Conservation (phyloP, 2,113 vertebrate genomes). For the Dicaeum eximium region DNA sequence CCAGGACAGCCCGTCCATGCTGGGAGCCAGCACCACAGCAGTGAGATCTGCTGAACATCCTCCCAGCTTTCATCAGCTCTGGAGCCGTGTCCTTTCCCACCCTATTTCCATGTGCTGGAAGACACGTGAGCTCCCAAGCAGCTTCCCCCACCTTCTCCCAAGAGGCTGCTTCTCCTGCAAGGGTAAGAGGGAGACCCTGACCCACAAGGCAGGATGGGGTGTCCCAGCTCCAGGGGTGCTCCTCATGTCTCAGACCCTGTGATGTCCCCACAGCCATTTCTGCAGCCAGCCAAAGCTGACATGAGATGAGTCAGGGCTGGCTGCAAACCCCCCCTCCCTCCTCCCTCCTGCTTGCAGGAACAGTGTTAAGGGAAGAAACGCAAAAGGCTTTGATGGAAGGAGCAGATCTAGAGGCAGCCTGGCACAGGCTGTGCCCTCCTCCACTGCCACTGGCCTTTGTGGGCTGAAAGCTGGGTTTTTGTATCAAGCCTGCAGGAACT, state of each 20-base stretch:
- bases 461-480: neutral
- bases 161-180: neutral
- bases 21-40: neutral
- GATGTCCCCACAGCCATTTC: neutral
- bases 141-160: neutral
- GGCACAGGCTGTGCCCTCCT: neutral
- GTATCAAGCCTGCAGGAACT: neutral
- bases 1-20: fast-evolving
- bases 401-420: neutral
- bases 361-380: neutral
- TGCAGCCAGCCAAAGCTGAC: neutral
- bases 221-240: neutral
- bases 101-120: neutral
- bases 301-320: neutral
- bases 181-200: neutral
- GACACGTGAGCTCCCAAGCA: neutral
- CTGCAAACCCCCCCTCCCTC: neutral
- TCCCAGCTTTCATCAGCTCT: neutral
- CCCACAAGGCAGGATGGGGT: fast-evolving
- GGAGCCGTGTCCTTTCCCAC: neutral
- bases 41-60: neutral
- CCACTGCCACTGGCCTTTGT: neutral
- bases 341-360: neutral
- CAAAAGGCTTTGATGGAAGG: neutral
- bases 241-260: fast-evolving